phyloP scores from a whole-genome alignment of 2,113 vertebrate genomes.

The Rafetus swinhoei region DNA sequence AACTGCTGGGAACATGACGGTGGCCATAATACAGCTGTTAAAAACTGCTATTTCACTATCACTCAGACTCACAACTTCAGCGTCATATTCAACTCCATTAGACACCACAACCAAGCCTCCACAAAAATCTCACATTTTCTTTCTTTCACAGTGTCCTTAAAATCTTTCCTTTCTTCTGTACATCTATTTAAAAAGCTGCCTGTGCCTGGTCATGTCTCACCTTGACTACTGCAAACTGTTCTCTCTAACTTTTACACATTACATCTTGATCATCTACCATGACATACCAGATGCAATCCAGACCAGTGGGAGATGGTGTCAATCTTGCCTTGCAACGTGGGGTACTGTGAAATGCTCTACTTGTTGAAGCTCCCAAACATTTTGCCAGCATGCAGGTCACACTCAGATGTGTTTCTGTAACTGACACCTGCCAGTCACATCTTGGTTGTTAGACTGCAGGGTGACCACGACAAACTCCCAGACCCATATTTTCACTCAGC shows the following conservation, averaged over 20 bases:
- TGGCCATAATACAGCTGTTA: neutral
- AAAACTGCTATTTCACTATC: neutral
- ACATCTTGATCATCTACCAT: neutral
- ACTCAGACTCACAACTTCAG: neutral
- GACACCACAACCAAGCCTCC: rapidly evolving
- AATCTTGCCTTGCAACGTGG: no score
- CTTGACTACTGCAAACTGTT: neutral
- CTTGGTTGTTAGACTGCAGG: no score
- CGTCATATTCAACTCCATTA: neutral
- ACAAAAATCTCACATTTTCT: neutral
- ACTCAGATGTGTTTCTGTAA: no score
- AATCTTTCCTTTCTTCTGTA: neutral
- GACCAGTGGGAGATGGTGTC: no score
- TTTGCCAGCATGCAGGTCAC: no score
- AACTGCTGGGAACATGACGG: no score
- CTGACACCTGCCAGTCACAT: no score
- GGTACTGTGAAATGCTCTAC: no score
- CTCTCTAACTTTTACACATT: neutral
- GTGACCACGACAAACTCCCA: no score
- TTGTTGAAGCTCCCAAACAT: no score
- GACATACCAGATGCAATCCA: no score
- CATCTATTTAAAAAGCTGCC: neutral
- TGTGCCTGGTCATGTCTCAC: neutral
- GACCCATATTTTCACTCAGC: no score
- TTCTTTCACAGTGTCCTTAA: neutral